Conservation (phyloP, 2,113 vertebrate genomes). For the Rhinolophus sinicus region DNA sequence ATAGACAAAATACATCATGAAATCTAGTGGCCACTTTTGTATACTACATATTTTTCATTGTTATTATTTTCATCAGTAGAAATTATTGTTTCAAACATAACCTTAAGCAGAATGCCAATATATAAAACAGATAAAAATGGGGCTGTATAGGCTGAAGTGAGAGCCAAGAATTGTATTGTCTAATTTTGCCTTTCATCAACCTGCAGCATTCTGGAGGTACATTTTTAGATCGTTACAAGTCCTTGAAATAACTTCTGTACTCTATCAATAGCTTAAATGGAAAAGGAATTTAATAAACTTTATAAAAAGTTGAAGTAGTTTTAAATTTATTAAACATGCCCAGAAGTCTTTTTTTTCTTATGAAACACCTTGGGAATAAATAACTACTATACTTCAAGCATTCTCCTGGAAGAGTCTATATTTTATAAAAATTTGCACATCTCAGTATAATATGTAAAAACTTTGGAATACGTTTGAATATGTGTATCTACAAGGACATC, state of each 20-base stretch:
- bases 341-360: slow-evolving; percentile 36
- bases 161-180: not conserved
- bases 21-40: not conserved
- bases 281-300: slow-evolving; percentile 45
- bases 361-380: slow-evolving; percentile 40
- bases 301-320: slow-evolving; percentile 6
- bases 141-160: not conserved
- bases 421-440: slow-evolving; percentile 38
- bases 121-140: not conserved
- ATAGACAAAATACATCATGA: not conserved
- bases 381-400: not conserved
- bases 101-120: not conserved
- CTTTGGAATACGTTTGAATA: slow-evolving; percentile 25
- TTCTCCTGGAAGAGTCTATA: not conserved
- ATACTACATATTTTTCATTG: not conserved
- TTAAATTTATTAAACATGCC: slow-evolving; percentile 51
- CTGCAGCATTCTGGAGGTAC: not conserved
- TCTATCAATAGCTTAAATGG: not conserved
- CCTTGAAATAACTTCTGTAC: not conserved
- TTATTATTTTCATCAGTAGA: not conserved
- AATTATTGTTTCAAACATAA: not conserved
- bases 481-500: slow-evolving; percentile 35
- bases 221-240: not conserved
- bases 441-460: slow-evolving; percentile 1
- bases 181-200: not conserved